Percentiles rank a stretch among this genome's conserved stretches.
Evolutionary conservation across 2,113 vertebrate genomes (phyloP).

Genomic region (Erythrocercus mccallii): DNA sequence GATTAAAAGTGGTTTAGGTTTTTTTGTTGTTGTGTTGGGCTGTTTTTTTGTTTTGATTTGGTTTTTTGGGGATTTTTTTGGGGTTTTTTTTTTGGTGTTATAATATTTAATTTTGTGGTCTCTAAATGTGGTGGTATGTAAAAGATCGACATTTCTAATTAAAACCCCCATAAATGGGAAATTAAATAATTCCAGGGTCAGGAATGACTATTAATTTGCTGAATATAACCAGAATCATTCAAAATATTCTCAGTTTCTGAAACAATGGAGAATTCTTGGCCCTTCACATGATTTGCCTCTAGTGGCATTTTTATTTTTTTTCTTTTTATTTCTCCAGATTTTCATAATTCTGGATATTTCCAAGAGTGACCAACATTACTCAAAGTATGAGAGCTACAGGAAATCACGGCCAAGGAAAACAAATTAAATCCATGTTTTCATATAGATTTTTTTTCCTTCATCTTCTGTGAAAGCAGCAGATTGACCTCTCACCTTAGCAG

Average conservation of each 20-base stretch:
- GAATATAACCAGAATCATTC: neutral
- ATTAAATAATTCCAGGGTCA: neutral
- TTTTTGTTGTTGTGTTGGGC: too few species aligned
- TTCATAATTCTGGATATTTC: neutral
- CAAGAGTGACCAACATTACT: neutral
- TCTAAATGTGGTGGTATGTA: neutral
- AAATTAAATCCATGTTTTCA: neutral
- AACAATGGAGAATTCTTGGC: neutral
- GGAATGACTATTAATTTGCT: neutral
- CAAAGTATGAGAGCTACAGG: neutral
- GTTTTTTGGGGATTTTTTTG: too few species aligned
- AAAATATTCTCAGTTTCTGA: neutral
- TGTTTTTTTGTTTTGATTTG: neutral
- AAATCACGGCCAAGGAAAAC: neutral
- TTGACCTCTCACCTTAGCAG: neutral
- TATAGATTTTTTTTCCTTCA: neutral
- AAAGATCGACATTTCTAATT: neutral
- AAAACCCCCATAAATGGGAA: neutral
- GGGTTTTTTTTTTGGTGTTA: neutral
- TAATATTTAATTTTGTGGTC: neutral
- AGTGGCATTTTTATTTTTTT: neutral
- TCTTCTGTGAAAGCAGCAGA: neutral
- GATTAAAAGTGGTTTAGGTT: neutral
- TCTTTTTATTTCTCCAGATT: neutral
- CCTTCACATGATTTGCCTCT: neutral